Conservation (phyloP, 1,140 invertebrate genomes). For the Magallana ariakensis region DNA sequence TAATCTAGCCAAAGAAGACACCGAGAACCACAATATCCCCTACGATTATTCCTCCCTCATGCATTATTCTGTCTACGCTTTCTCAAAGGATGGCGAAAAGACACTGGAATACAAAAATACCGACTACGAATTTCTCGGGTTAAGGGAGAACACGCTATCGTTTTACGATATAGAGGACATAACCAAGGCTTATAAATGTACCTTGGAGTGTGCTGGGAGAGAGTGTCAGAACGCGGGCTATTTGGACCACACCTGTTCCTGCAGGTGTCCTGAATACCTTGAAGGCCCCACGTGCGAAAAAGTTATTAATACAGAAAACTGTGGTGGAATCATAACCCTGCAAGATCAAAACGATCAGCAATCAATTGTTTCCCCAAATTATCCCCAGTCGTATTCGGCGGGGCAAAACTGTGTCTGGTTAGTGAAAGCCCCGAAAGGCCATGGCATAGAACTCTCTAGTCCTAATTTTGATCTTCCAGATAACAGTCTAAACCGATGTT, state of each 20-base stretch:
- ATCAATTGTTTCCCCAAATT: background rate
- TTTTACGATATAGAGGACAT: constrained; percentile 9
- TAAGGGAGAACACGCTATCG: background rate
- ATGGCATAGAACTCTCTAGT: background rate
- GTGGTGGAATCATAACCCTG: background rate
- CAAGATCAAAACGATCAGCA: background rate
- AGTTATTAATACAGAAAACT: background rate
- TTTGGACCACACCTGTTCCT: background rate
- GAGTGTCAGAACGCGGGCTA: background rate
- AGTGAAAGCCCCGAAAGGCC: background rate
- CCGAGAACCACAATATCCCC: constrained; percentile 16
- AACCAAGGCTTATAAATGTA: constrained; percentile 5
- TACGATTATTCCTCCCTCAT: constrained; percentile 29
- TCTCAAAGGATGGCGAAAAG: constrained; percentile 28
- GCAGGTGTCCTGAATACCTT: background rate
- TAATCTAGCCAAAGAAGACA: constrained; percentile 14
- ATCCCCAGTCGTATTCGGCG: background rate
- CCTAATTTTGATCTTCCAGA: background rate
- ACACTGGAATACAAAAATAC: background rate
- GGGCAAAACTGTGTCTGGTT: background rate
- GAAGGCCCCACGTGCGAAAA: background rate
- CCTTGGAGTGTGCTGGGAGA: background rate
- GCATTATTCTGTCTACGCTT: constrained; percentile 9
- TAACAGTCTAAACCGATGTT: background rate
- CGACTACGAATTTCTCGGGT: constrained; percentile 6